Base-by-base conservation (phyloP, 2,113 vertebrate genomes). In the Plecotus auritus region DNA sequence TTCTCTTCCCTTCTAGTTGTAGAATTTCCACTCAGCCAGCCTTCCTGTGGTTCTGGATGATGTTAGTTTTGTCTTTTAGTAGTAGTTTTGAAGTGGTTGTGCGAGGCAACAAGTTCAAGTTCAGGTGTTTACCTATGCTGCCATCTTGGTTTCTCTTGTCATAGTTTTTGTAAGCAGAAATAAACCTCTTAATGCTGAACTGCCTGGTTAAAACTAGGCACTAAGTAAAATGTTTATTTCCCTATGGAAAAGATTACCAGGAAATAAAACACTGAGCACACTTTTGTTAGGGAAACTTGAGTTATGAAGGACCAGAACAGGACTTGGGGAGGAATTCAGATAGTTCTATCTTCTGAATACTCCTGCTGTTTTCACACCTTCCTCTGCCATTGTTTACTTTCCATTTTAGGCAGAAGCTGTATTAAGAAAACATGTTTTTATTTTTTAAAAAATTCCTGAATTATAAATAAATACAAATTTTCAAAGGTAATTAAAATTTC, bases 381-480 rank as follows among this genome's bases (percentile, higher is more conserved):
- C 26, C 22, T 86, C 17, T 82, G 22, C 30, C n/a, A 37, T 47
- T 91, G 7, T 87, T 90, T 85, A 67, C 4, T 66, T 87, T 76
- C 17, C 37, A n/a, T 70, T 86, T n/a, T 80, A 70, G 32, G 20
- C 20, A 49, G 80, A 17, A 82, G 10, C 22, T 69, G 7, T 70
- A 18, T 49, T 61, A 83, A 20, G 37, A 81, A 87, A 73, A 70
- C 5, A 10, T 47, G 5, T 17, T 49, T 35, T 61, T 56, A 26
- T 82, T 42, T 61, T 72, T 42, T 23, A 5, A 83, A 66, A 80
- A 73, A 82, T 35, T 3, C 2, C 10, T 92, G 83, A 74, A 78
- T 66, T 85, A 66, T 83, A 88, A 88, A 76, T 95, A 93, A 91
- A 74, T 67, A 61, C 14, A 9, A 90, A 49, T 81, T 89, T 74